phyloP scores from a whole-genome alignment of 2,113 vertebrate genomes.

The Eira barbara region DNA sequence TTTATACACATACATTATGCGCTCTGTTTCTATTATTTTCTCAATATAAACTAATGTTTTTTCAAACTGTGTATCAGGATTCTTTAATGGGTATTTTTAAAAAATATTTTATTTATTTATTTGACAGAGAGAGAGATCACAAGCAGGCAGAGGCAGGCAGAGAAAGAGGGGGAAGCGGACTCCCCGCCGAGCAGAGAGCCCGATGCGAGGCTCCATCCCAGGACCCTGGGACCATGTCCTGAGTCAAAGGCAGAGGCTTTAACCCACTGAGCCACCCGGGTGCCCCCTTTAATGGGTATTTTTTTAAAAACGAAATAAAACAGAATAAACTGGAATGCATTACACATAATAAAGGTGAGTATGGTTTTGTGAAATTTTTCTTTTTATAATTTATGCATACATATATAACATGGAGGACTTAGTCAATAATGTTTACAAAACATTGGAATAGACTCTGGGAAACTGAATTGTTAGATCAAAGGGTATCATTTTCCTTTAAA shows the following conservation, averaged over 20 bases:
- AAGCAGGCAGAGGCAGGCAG: too few species aligned
- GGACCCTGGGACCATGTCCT: too few species aligned
- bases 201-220: too few species aligned
- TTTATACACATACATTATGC: background rate
- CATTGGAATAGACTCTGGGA: background rate
- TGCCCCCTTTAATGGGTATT: background rate
- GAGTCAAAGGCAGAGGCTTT: too few species aligned
- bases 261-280: too few species aligned
- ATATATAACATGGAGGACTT: background rate
- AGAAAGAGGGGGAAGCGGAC: too few species aligned
- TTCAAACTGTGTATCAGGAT: background rate
- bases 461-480: background rate
- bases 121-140: too few species aligned
- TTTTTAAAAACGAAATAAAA: background rate
- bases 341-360: background rate
- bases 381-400: background rate
- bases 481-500: background rate
- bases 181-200: too few species aligned
- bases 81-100: background rate
- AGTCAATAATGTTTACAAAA: background rate
- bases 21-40: background rate
- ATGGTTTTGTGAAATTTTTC: background rate
- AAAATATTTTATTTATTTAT: too few species aligned
- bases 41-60: background rate
- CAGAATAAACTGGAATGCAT: background rate